Percentiles rank a stretch among this genome's conserved stretches.
These are phyloP conservation scores for Fukomys damarensis DNA, from an alignment of 2,113 vertebrate species.

Conservation along the genomic window DNA sequence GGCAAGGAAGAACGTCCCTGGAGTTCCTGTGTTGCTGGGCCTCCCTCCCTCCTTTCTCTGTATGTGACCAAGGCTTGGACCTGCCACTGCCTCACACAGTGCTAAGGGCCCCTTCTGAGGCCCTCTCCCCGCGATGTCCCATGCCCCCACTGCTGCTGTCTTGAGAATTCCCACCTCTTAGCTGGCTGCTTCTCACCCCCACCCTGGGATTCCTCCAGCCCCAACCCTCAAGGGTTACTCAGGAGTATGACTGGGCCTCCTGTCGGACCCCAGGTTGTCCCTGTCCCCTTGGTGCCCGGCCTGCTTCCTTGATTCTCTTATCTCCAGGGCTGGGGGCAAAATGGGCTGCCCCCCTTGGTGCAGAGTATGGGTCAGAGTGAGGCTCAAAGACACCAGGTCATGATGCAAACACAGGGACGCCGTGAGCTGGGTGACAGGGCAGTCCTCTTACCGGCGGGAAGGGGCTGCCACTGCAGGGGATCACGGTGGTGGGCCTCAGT, in stretches of 20 bases:
- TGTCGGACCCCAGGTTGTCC: no score
- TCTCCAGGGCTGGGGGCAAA: background rate
- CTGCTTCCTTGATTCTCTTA: background rate
- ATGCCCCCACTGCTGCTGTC: background rate
- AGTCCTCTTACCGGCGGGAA: background rate
- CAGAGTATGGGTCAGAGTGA: background rate
- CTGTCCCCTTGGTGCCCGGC: no score
- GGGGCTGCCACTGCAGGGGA: background rate
- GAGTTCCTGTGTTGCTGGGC: background rate
- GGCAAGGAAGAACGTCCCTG: background rate
- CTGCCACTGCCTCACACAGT: background rate
- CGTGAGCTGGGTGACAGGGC: background rate
- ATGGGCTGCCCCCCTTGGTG: rapidly evolving
- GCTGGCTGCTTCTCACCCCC: background rate
- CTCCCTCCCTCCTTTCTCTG: background rate
- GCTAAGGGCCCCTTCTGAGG: background rate
- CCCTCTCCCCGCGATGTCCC: background rate
- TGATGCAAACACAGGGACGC: no score
- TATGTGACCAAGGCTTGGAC: background rate
- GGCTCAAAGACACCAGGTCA: background rate
- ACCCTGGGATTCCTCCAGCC: background rate
- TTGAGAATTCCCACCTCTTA: background rate
- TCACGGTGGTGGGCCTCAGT: background rate
- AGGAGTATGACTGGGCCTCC: background rate
- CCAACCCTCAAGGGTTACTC: background rate